Percentiles rank a stretch among this genome's conserved stretches.
Conservation (phyloP, 53 echinoderm and acorn worm genomes). For the Pentamera pediparva region DNA sequence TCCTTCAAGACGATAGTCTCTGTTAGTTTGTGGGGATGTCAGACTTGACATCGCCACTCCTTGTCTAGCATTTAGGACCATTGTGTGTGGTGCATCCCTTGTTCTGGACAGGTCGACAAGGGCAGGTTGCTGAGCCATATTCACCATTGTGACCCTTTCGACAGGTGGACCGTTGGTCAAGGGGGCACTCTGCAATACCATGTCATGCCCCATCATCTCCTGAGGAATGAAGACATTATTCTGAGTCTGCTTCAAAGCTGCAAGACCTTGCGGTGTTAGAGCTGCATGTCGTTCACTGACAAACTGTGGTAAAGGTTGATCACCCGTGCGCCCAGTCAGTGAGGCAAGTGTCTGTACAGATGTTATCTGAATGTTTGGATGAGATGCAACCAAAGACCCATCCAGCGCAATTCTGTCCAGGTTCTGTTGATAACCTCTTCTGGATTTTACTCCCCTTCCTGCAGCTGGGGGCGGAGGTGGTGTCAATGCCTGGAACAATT, state of each 20-base stretch:
- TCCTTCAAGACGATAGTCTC: not conserved
- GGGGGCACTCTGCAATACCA: constrained; percentile 5
- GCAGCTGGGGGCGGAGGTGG: constrained; percentile 7
- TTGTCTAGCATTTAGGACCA: too few relatives aligned
- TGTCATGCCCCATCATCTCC: not conserved
- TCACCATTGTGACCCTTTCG: not conserved
- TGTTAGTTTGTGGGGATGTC: not conserved
- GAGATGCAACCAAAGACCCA: too few relatives aligned
- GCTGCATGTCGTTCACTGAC: not conserved
- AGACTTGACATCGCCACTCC: not conserved
- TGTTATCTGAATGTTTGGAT: constrained; percentile 1
- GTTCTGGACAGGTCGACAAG: constrained; percentile 2
- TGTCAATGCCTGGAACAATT: constrained; percentile 18
- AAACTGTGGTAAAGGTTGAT: not conserved
- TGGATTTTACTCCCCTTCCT: too few relatives aligned
- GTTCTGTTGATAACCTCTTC: too few relatives aligned
- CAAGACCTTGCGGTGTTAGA: not conserved
- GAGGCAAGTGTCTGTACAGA: constrained; percentile 15
- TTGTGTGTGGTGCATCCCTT: not conserved
- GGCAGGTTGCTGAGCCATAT: not conserved
- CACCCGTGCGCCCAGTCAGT: not conserved
- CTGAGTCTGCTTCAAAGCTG: not conserved
- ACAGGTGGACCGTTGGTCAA: constrained; percentile 31
- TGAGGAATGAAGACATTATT: not conserved
- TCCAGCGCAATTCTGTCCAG: too few relatives aligned